Evolutionary conservation across 2,797 vertebrate genomes (phyloP), one percentile per base, ranked within the genome.

Genomic region (Cheirogaleus major): DNA sequence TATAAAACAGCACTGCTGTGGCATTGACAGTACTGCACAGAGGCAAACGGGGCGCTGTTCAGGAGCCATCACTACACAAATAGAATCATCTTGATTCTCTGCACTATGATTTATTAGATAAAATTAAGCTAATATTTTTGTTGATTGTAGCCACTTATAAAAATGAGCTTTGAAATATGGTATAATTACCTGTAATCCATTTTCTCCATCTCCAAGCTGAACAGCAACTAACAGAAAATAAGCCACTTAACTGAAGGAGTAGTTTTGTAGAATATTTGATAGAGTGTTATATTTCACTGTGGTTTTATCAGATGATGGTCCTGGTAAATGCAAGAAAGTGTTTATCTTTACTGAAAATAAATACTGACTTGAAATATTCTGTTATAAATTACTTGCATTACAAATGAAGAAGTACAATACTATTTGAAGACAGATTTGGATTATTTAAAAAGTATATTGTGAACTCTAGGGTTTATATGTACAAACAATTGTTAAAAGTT

Each of bases 71-170:
- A 23, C 27, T 61, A 82, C 11, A 91, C 32, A 78, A 52, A 69
- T 22, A 48, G 32, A 0, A 59, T 81, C 18, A 41, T 59, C 92
- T 93, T 91, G 35, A 93, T 82, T 86, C 69, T 95, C 59, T 89
- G 55, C 20, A 84, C 23, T 43, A 55, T 85, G 22, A 76, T 95
- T 91, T 96, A 82, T 89, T 89, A 93, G 45, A 70, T 76, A 78
- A 91, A 96, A 93, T 27, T 91, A 35, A 55, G 9, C 9, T 93
- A 96, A 82, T 89, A 81, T 85, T 95, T 96, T 93, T 10, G 82
- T 88, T 81, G 81, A 96, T 76, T 91, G 27, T 72, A 91, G 12
- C n/a, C 25, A 85, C n/a, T 81, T 43, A 55, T 38, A 55, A 95
- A 95, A 96, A 84, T 76, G 35, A 85, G n/a, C 67, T 93, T 95